Evolutionary conservation across 2,888 invertebrate species (phyloP).

Genomic region (Pachycephus smyrnensis): DNA sequence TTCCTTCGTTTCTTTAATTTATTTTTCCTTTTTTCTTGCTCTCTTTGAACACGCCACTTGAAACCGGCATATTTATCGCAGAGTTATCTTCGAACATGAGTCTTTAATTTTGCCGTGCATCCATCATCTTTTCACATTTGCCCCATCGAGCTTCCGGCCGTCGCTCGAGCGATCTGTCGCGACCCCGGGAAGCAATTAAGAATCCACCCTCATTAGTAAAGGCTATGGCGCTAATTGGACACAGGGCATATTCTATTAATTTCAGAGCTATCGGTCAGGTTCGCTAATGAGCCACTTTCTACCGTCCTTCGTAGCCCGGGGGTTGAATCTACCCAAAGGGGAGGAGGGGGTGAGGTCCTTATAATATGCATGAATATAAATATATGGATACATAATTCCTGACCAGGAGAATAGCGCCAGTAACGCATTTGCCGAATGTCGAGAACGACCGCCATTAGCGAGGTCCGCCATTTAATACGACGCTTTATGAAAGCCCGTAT

Average conservation of each 20-base stretch:
- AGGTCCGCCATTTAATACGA: background rate
- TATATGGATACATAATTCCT: background rate
- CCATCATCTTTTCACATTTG: background rate
- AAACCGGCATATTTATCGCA: background rate
- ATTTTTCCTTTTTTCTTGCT: background rate
- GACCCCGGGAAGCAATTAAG: conserved; percentile 45
- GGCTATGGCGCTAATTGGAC: conserved; percentile 45
- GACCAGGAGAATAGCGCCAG: background rate
- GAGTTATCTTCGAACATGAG: conserved; percentile 8
- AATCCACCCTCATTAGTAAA: conserved; percentile 40
- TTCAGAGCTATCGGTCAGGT: conserved; percentile 39
- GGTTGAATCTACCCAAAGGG: background rate
- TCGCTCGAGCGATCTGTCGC: conserved; percentile 20
- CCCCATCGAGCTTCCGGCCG: conserved; percentile 8
- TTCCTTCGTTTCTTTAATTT: background rate
- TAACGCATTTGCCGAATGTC: background rate
- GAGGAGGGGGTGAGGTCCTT: background rate
- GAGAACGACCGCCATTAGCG: background rate
- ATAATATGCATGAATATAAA: background rate
- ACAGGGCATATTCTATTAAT: conserved; percentile 43
- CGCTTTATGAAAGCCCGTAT: background rate
- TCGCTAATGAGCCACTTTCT: conserved; percentile 42
- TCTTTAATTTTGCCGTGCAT: conserved; percentile 22
- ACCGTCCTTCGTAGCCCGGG: background rate
- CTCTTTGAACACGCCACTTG: background rate